These are phyloP conservation scores for Liasis olivaceus DNA, from an alignment of 2,797 vertebrate genomes.

Conservation along the genomic window DNA sequence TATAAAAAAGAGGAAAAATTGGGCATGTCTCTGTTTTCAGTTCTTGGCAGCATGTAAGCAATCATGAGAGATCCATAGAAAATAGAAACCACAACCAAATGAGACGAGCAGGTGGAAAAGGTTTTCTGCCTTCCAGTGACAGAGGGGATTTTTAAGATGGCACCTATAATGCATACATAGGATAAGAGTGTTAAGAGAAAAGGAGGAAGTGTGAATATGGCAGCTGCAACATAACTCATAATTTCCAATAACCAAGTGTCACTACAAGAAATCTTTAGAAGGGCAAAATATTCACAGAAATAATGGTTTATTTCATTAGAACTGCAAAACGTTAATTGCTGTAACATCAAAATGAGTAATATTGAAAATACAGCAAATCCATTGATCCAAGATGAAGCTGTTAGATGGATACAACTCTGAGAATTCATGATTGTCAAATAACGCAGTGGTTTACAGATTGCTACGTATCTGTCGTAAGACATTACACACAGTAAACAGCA, in stretches of 20 bases:
- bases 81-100: slow-evolving; percentile 33
- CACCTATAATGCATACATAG: slow-evolving; percentile 49
- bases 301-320: slow-evolving; percentile 25
- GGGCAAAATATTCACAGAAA: slow-evolving; percentile 52
- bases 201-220: slow-evolving; percentile 1
- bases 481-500: slow-evolving; percentile 12
- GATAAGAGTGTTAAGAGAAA: slow-evolving; percentile 46
- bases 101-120: slow-evolving; percentile 54
- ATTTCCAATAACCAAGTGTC: background rate
- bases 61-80: slow-evolving; percentile 46
- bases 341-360: slow-evolving; percentile 24
- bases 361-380: background rate
- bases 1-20: slow-evolving; percentile 50
- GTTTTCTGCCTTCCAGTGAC: slow-evolving; percentile 42
- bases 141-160: slow-evolving; percentile 44
- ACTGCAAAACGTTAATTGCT: slow-evolving; percentile 30
- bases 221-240: slow-evolving; percentile 20
- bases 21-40: slow-evolving; percentile 5
- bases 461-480: slow-evolving; percentile 18
- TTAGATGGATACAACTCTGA: slow-evolving; percentile 37
- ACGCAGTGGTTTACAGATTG: slow-evolving; percentile 27
- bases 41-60: slow-evolving; percentile 28
- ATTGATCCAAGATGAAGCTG: background rate
- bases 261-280: slow-evolving; percentile 24
- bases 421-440: slow-evolving; percentile 52